These are phyloP conservation scores for Leucophora obtusa DNA, from an alignment of 2,888 invertebrate genomes.

Conservation along the genomic window DNA sequence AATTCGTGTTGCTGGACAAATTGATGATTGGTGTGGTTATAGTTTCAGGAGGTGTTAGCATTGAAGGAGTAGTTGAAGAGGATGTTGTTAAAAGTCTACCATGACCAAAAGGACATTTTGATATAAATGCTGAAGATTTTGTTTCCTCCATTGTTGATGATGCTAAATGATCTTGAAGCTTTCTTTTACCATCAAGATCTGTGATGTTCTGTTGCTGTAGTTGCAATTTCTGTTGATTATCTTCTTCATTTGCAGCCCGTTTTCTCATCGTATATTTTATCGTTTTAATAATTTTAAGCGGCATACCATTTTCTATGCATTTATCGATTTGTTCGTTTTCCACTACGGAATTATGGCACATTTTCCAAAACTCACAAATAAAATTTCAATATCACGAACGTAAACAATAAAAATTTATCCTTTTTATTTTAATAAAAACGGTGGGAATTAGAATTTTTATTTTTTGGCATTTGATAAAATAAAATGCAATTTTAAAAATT, in stretches of 20 bases:
- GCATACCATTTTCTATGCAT: constrained; percentile 76
- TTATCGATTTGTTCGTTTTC: constrained; percentile 76
- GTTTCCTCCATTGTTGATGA: neutral
- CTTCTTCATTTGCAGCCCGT: constrained; percentile 66
- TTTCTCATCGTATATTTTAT: constrained; percentile 74
- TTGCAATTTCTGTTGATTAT: constrained; percentile 32
- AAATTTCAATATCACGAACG: constrained; percentile 25
- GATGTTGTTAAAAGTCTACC: constrained; percentile 31
- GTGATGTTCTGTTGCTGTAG: constrained; percentile 3
- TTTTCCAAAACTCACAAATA: constrained; percentile 67
- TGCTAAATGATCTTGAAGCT: neutral
- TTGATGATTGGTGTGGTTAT: constrained; percentile 10
- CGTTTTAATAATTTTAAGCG: constrained; percentile 75
- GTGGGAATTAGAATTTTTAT: constrained; percentile 23
- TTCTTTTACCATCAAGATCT: neutral
- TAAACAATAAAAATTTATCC: neutral
- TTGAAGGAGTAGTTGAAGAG: neutral
- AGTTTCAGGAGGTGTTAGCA: constrained; percentile 1
- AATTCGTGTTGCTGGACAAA: constrained; percentile 21
- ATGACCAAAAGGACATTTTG: constrained; percentile 59
- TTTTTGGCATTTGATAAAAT: constrained; percentile 33
- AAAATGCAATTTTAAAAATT: constrained; percentile 28
- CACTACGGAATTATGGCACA: constrained; percentile 76
- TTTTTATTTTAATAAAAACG: constrained; percentile 33
- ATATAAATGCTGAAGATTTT: constrained; percentile 8